Evolutionary conservation across 2,888 invertebrate genomes (phyloP).

Genomic region (Lysandra coridon): DNA sequence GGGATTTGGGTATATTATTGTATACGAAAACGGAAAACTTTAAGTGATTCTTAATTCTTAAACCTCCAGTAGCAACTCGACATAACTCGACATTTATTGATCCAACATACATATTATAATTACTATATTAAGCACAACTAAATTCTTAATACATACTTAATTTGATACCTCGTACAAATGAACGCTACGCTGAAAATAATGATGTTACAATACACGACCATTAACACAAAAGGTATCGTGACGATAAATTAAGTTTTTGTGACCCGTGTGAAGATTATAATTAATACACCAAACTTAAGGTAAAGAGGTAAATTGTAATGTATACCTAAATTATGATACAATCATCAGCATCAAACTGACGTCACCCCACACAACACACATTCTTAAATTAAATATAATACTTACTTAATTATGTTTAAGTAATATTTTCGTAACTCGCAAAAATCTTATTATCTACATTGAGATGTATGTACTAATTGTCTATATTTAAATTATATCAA

Average conservation of each 20-base stretch:
- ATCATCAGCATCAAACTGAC: neutral
- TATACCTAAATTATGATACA: neutral
- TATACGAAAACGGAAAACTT: too few species aligned
- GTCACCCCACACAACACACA: neutral
- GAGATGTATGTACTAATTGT: too few species aligned
- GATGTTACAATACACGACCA: neutral
- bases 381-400: neutral
- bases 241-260: conserved; percentile 6
- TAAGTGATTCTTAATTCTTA: too few species aligned
- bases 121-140: too few species aligned
- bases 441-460: too few species aligned
- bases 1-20: too few species aligned
- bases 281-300: neutral
- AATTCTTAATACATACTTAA: neutral
- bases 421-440: too few species aligned
- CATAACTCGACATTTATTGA: too few species aligned
- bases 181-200: conserved; percentile 11
- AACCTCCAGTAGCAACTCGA: too few species aligned
- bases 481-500: too few species aligned
- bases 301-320: neutral
- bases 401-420: too few species aligned
- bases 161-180: neutral
- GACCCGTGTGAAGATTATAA: conserved; percentile 4
- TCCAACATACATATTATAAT: neutral
- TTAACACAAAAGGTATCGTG: neutral